Base-by-base conservation (phyloP, 2,113 vertebrate genomes). In the Labeo catla region DNA sequence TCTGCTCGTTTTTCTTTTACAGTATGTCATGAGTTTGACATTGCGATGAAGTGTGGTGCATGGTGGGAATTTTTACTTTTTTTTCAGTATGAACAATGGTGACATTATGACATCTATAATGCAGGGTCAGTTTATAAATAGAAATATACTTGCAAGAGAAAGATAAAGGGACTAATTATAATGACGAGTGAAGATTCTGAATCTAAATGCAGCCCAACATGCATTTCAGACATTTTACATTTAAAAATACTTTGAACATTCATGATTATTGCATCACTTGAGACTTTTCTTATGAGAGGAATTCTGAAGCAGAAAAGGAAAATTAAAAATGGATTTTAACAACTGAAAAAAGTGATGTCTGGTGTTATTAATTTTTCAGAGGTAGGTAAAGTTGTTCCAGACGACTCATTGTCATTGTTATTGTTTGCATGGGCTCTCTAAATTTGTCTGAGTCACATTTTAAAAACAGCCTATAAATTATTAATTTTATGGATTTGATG, bases 361-460 rank as follows among this genome's bases (percentile, higher is more conserved):
- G 23, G 16, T 86, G 39, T 72, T 36, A 66, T 87, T 0, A 84
- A 81, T 87, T 83, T 81, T 90, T 88, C 6, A 90, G 13, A 45
- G n/a, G 21, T 34, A 13, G 21, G 34, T 49, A 45, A 73, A 63
- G 21, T 79, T 78, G 8, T 49, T 39, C 19, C 57, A 9, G 49
- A 68, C 57, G 10, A 72, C 61, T 47, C 45, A 76, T 88, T 70
- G 16, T 66, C 11, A 23, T 8, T 68, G 49, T 68, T 76, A 63
- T 43, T 54, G 68, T 87, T 81, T 68, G 19, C 15, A 36, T 11
- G 23, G 39, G 63, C 59, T 45, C 9, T 45, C 11, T 12, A 49
- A 23, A 81, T 77, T 78, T 7, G 66, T 36, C 9, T 2, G 21
- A 77, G 6, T 61, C 43, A 49, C 43, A 11, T 39, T 76, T n/a